These are phyloP conservation scores for Drosophila micromelanica DNA, from an alignment of 1,140 invertebrate species.

Conservation along the genomic window DNA sequence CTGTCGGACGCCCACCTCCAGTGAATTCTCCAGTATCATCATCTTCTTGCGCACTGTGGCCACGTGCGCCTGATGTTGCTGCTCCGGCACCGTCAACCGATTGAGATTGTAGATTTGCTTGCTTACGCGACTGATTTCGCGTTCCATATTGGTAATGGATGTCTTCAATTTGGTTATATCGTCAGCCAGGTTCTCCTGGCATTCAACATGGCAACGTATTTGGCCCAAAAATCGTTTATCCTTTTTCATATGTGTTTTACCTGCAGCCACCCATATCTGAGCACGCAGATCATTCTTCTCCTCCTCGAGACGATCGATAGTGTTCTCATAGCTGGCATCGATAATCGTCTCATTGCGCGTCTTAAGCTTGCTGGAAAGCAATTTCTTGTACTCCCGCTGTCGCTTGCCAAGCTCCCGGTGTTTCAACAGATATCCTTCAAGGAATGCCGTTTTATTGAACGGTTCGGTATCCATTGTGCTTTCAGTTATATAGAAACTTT, in stretches of 20 bases:
- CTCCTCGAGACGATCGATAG: constrained; percentile 69
- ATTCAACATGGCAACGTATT: constrained; percentile 71
- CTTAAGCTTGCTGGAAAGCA: constrained; percentile 66
- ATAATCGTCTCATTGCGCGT: constrained; percentile 76
- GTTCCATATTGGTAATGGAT: constrained; percentile 68
- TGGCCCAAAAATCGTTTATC: constrained; percentile 47
- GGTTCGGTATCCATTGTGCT: constrained; percentile 48
- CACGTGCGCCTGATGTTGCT: constrained; percentile 63
- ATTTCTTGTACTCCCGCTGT: constrained; percentile 79
- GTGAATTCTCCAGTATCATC: constrained; percentile 66
- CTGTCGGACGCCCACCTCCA: constrained; percentile 69
- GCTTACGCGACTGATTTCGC: constrained; percentile 63
- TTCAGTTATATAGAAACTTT: neutral
- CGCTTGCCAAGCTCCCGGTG: constrained; percentile 74
- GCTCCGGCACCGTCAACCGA: constrained; percentile 62
- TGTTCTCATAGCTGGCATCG: constrained; percentile 72
- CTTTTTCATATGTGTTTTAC: constrained; percentile 54
- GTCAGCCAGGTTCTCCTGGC: constrained; percentile 64
- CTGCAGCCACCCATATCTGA: constrained; percentile 78
- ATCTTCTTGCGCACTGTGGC: constrained; percentile 54
- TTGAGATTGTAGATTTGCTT: constrained; percentile 71
- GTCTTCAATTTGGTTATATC: constrained; percentile 65
- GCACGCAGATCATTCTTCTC: constrained; percentile 76
- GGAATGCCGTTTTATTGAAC: constrained; percentile 62
- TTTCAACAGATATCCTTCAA: constrained; percentile 67